Base-by-base conservation (phyloP, 2,113 vertebrate species). In the Prinia subflava region DNA sequence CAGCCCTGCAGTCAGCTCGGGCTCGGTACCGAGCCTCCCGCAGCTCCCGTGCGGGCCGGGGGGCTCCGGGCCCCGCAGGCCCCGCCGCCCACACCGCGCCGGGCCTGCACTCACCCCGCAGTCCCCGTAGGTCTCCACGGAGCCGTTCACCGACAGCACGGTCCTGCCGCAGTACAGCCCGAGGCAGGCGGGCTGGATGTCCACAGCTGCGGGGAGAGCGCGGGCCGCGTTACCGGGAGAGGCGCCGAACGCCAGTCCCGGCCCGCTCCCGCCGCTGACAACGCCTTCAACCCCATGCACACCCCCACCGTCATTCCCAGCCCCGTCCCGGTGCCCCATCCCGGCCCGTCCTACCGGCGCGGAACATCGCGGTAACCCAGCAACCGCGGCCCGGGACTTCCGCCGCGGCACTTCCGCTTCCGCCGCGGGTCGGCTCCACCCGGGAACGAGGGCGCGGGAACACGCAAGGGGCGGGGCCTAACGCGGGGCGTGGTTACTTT, bases 401-500 rank as follows among this genome's bases (percentile, higher is more conserved):
- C 80, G 57, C 0, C 1, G 0, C 25, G 8, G 2, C 30, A 5
- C 83, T 83, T 94, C 94, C 91, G 15, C 80, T 75, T 68, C 86
- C 87, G 70, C 3, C 64, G 12, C 4, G 2, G 7, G 2, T 6
- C 4, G 5, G 22, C 35, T 7, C 33, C 27, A 1, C 23, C 18
- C 11, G 5, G 37, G 41, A 9, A 2, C 0, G 35, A 1, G 49
- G 44, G 52, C 7, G 59, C 11, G 64, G 59, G 5, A 25, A 18
- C 0, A 0, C 1, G 3, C 6, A 1, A 0, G 28, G 71, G 83
- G 37, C 21, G 75, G 4, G 37, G 8, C 11, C 23, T 7, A 2
- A 0, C 1, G 0, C 0, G 2, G 35, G 37, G 46, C 12, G 56
- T 1, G 37, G 10, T 1, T 1, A 7, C 0, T n/a, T n/a, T n/a